Evolutionary conservation across 2,113 vertebrate species (phyloP), one percentile per base, ranked within the genome.

Genomic region (Pipra filicauda): DNA sequence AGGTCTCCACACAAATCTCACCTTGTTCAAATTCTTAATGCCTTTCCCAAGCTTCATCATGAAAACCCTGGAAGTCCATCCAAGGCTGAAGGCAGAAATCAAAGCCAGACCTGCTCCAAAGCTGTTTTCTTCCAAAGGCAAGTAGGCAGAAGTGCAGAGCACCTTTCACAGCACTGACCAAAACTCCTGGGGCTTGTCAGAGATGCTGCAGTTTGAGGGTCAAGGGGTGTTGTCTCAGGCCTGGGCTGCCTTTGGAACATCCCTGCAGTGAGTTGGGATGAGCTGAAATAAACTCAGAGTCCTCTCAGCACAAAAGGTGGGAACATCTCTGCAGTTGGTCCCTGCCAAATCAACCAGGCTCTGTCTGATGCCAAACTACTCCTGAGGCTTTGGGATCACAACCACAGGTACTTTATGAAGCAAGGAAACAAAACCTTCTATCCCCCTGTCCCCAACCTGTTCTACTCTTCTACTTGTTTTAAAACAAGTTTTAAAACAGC

Each of bases 181-280:
- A 8, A 22, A 75, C 2, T 16, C 3, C 24, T 8, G 12, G 46
- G 73, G 20, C 8, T 43, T 41, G 35, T 23, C 20, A 6, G 0
- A 59, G 66, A 11, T 24, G 46, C 75, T 26, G 57, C 57, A 57
- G 33, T 24, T 48, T 7, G 23, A 28, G 75, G 51, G 54, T 22
- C 15, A 14, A 2, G 23, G 22, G 8, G 27, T 1, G 6, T 3
- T 37, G 30, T 11, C 37, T 67, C 61, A 19, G 54, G 48, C 66
- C 85, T 58, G 33, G 46, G 61, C 46, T 83, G 85, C 67, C 71
- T 79, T 67, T 35, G 14, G n/a, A 43, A 20, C 46, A 35, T 11
- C 33, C 7, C 66, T 28, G 59, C 39, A 12, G 0, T 2, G 24
- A 46, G 61, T 0, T 62, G 73, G 2, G 12, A 58, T 14, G 52